These are phyloP conservation scores for Meteorus sp. DNA, from an alignment of 1,140 invertebrate genomes.

Conservation along the genomic window DNA sequence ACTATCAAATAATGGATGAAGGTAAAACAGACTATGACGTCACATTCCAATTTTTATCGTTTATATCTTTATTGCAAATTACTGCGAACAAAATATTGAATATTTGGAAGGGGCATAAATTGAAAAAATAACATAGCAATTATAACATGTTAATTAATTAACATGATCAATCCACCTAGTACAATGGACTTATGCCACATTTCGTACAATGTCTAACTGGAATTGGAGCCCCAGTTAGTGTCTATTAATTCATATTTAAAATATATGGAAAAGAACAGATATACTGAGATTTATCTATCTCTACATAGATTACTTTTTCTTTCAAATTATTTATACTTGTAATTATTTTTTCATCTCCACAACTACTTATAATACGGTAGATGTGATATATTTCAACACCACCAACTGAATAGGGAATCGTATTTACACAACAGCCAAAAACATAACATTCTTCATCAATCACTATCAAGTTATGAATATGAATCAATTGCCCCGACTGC, in stretches of 20 bases:
- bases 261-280: not conserved
- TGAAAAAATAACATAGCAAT: not conserved
- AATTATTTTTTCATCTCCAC: not conserved
- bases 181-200: not conserved
- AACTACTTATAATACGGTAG: not conserved
- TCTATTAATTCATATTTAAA: not conserved
- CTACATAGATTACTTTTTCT: not conserved
- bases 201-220: not conserved
- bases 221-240: not conserved
- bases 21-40: too few relatives aligned
- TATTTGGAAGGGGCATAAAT: not conserved
- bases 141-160: not conserved
- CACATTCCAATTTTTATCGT: too few relatives aligned
- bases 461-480: not conserved
- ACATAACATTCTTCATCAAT: not conserved
- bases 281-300: not conserved
- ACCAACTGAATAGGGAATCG: not conserved
- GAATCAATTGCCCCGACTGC: not conserved
- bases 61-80: too few relatives aligned
- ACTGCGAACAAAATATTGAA: too few relatives aligned
- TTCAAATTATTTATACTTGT: not conserved
- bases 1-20: too few relatives aligned
- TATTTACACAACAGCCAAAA: not conserved
- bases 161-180: not conserved
- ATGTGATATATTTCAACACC: not conserved